Base-by-base conservation (phyloP, 2,113 vertebrate genomes). In the Geothlypis trichas region DNA sequence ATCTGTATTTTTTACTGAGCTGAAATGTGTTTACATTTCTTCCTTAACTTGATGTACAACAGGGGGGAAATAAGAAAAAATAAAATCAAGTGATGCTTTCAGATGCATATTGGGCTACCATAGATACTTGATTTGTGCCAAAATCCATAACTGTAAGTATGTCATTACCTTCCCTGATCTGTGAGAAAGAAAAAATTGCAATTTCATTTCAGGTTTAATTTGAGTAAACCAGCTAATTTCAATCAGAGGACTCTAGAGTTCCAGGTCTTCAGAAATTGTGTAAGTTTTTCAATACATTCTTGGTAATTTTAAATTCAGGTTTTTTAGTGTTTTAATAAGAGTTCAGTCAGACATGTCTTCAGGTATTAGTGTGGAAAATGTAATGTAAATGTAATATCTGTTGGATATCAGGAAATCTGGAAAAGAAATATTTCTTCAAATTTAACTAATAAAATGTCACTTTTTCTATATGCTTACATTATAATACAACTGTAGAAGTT, bases 201-300 rank as follows among this genome's bases (percentile, higher is more conserved):
- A 95, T 55, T 97, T 82, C 87, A 19, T 98, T 98, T 92, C 97
- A 99, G 99, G 96, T 98, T 99, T 96, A 98, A 99, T 71, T 98
- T 99, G 80, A 99, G 98, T 97, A 99, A 98, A 76, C 96, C 98
- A 68, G 85, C 98, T 91, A 98, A 98, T 94, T 98, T 99, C 74
- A 98, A 98, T 97, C 97, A 98, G 90, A 98, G 96, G 95, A 99
- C 99, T 67, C 96, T 99, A 47, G 99, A 99, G 98, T 99, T 99
- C 96, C 98, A 99, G 95, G 98, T 99, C 82, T 98, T 98, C 96
- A 98, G 98, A 98, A 99, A 99, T 93, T 98, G 97, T 57, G 99
- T 99, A 98, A 98, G 99, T 98, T 90, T 96, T 83, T 87, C 27
- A 49, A 18, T 71, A 15, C 3, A 0, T 75, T 58, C 20, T 75